Evolutionary conservation across 2,888 invertebrate genomes (phyloP).

Genomic region (Cryptophagus acutangulus): DNA sequence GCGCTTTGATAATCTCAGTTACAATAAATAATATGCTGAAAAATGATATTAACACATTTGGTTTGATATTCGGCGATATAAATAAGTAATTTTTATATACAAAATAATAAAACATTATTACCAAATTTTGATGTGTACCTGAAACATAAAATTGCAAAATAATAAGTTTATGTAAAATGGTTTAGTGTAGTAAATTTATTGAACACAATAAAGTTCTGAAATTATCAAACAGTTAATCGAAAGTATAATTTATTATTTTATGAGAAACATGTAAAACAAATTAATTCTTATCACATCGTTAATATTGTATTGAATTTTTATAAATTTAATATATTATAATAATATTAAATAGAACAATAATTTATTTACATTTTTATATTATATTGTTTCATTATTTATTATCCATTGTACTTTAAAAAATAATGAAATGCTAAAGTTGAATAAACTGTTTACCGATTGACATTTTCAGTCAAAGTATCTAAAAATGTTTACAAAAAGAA

Average conservation of each 20-base stretch:
- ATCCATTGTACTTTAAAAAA: too few species aligned
- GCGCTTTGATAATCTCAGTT: too few species aligned
- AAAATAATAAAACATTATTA: constrained; percentile 25
- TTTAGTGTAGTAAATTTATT: constrained; percentile 18
- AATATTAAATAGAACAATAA: background rate
- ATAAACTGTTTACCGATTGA: too few species aligned
- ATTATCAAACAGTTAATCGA: constrained; percentile 19
- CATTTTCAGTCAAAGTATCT: too few species aligned
- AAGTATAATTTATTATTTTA: constrained; percentile 22
- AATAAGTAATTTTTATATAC: background rate
- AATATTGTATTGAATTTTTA: constrained; percentile 17
- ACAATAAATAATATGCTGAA: too few species aligned
- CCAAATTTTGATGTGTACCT: constrained; percentile 25
- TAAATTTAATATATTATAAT: background rate
- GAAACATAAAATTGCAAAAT: constrained; percentile 28
- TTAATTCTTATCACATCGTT: constrained; percentile 16
- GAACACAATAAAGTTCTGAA: constrained; percentile 18
- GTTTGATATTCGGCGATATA: too few species aligned
- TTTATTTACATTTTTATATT: constrained; percentile 2
- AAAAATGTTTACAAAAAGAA: too few species aligned
- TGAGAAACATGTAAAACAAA: constrained; percentile 15
- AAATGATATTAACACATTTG: too few species aligned
- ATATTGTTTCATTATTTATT: too few species aligned
- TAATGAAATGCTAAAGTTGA: too few species aligned
- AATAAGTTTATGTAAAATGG: constrained; percentile 20